Evolutionary conservation across 2,888 invertebrate genomes (phyloP).

Genomic region (Drosophila maculinotata): DNA sequence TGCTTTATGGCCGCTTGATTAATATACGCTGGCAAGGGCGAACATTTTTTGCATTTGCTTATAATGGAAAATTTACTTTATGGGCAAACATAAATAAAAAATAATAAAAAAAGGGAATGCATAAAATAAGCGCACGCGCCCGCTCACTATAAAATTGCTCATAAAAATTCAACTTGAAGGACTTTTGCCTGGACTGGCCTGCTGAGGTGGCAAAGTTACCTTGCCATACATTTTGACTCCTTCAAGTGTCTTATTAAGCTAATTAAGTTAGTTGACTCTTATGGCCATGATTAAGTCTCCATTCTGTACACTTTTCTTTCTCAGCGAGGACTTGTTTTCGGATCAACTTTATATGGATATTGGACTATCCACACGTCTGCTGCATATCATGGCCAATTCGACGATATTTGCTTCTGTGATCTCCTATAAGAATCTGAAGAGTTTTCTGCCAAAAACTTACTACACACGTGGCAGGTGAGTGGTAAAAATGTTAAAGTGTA

Average conservation of each 20-base stretch:
- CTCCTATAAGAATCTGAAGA: constrained; percentile 85
- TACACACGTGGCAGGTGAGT: constrained; percentile 85
- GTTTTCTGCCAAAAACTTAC: constrained; percentile 85
- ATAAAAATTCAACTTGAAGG: constrained; percentile 58
- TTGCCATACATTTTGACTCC: constrained; percentile 16
- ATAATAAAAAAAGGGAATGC: constrained; percentile 37
- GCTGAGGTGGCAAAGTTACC: constrained; percentile 5
- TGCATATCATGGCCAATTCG: constrained; percentile 84
- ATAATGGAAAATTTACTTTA: constrained; percentile 74
- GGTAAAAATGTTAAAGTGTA: neutral
- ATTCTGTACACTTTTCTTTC: too few species aligned
- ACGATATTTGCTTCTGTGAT: constrained; percentile 85
- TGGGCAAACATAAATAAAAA: constrained; percentile 66
- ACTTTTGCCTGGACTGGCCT: constrained; percentile 12
- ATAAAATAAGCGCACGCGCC: constrained; percentile 50
- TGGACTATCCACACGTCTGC: constrained; percentile 79
- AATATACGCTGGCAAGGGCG: constrained; percentile 49
- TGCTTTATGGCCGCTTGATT: constrained; percentile 66
- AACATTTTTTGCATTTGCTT: constrained; percentile 36
- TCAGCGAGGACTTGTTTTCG: constrained; percentile 84
- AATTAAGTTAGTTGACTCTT: constrained; percentile 54
- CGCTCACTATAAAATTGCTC: constrained; percentile 50
- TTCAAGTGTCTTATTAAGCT: constrained; percentile 67
- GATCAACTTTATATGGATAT: constrained; percentile 85
- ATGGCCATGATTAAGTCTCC: constrained; percentile 31